Conservation (phyloP, 2,888 invertebrate genomes). For the Agriopis marginaria region DNA sequence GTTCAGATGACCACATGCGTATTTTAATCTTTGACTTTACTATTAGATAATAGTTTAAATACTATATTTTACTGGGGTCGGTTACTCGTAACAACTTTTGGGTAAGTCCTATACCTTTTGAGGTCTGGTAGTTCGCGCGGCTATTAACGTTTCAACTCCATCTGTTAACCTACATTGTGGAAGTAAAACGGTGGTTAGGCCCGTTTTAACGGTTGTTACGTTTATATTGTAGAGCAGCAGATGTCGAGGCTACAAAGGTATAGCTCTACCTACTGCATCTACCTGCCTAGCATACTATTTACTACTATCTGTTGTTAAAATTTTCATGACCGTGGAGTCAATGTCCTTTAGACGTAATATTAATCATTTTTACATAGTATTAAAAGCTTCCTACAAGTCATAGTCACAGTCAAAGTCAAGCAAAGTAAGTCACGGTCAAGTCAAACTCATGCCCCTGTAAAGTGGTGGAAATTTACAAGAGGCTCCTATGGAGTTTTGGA, state of each 20-base stretch:
- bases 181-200: slow-evolving; percentile 17
- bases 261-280: background rate
- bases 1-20: no score
- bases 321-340: no score
- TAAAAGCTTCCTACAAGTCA: no score
- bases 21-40: background rate
- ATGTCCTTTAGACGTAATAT: no score
- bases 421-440: no score
- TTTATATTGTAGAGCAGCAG: slow-evolving; percentile 12
- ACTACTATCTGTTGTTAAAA: no score
- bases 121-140: slow-evolving; percentile 12
- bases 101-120: slow-evolving; percentile 21
- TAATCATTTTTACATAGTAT: no score
- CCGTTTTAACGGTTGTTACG: slow-evolving; percentile 19
- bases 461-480: no score
- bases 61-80: background rate
- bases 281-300: background rate
- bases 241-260: slow-evolving; percentile 12
- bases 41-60: background rate
- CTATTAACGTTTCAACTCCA: slow-evolving; percentile 22
- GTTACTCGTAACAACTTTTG: slow-evolving; percentile 56
- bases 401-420: no score
- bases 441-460: no score
- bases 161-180: slow-evolving; percentile 17
- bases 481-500: no score